phyloP scores from a whole-genome alignment of 2,888 invertebrate species.

The Anagyrus pseudococci region DNA sequence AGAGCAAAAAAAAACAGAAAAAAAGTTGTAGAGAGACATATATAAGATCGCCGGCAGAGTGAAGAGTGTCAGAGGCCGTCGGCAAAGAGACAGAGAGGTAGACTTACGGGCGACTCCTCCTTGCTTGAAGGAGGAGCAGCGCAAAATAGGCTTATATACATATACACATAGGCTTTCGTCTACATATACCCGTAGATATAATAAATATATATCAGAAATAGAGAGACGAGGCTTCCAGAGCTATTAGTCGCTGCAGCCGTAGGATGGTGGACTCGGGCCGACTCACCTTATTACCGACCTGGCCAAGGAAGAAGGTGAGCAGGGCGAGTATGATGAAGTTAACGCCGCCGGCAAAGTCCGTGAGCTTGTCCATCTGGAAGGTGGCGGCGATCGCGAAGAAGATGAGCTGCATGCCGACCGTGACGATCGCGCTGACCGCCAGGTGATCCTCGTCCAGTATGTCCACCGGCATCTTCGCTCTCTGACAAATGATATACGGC shows the following conservation, averaged over 20 bases:
- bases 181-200: no score
- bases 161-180: no score
- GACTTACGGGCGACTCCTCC: no score
- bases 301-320: conserved; percentile 85
- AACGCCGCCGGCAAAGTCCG: conserved; percentile 92
- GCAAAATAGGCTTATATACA: no score
- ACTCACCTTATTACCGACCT: conserved; percentile 73
- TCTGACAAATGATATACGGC: no score
- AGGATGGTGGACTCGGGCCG: conserved; percentile 9
- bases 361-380: conserved; percentile 88
- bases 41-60: no score
- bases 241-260: conserved; percentile 17
- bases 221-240: conserved; percentile 19
- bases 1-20: no score
- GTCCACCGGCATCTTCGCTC: conserved; percentile 69
- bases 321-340: conserved; percentile 91
- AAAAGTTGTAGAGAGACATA: no score
- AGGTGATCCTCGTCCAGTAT: conserved; percentile 85
- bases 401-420: conserved; percentile 82
- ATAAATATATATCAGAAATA: no score
- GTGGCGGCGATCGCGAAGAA: conserved; percentile 88
- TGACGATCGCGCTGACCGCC: conserved; percentile 85
- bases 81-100: no score
- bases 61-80: no score
- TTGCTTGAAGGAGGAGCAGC: no score